Conservation (phyloP, 2,797 vertebrate genomes). For the Argya squamiceps region DNA sequence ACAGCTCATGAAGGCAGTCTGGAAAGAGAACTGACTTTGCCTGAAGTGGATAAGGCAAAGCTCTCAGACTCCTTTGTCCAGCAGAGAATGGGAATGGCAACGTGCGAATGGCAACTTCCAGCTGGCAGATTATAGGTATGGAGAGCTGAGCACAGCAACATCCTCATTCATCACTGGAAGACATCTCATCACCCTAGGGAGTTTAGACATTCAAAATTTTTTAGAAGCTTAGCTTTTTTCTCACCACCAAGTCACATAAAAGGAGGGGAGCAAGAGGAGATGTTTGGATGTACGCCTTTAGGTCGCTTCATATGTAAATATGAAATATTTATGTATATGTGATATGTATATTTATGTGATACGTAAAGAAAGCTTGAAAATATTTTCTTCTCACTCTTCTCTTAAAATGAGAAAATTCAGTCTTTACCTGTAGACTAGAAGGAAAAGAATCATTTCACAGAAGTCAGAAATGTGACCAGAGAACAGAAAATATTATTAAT, state of each 20-base stretch:
- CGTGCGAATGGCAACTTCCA: slow-evolving; percentile 20
- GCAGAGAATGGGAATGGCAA: background rate
- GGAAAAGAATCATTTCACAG: background rate
- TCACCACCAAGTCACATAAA: background rate
- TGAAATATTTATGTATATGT: no score
- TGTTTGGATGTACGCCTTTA: background rate
- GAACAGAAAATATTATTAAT: background rate
- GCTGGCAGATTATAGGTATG: background rate
- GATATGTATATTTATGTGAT: background rate
- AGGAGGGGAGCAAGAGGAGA: rapidly evolving
- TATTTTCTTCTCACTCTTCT: background rate
- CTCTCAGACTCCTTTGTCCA: background rate
- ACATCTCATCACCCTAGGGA: background rate
- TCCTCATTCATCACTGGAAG: background rate
- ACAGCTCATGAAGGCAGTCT: background rate
- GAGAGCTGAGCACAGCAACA: background rate
- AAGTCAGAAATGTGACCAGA: background rate
- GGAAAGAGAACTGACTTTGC: background rate
- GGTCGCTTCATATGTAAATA: background rate
- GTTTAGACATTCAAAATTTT: background rate
- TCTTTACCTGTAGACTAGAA: background rate
- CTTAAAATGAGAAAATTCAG: background rate
- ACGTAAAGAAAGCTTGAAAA: background rate
- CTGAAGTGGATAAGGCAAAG: slow-evolving; percentile 2
- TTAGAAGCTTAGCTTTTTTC: background rate